Percentiles rank a stretch among this genome's conserved stretches.
Evolutionary conservation across 2,113 vertebrate species (phyloP).

Genomic region (Lepidothrix coronata): DNA sequence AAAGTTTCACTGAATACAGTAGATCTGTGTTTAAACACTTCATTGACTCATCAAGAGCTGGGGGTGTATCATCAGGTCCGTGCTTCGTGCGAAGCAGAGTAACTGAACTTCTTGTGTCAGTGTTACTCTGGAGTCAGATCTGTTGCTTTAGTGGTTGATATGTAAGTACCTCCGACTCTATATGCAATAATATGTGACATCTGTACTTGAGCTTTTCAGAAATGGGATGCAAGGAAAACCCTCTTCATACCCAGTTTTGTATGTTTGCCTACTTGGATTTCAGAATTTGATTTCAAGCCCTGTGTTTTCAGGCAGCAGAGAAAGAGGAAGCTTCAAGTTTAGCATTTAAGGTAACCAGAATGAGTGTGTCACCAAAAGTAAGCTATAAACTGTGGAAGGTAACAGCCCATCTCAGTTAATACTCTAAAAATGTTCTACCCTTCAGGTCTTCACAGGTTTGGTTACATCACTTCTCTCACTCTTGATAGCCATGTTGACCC

Average conservation of each 20-base stretch:
- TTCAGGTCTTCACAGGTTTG: not conserved
- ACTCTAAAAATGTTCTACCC: not conserved
- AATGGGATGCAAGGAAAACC: not conserved
- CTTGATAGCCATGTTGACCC: not conserved
- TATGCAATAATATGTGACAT: not conserved
- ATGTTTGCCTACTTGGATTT: not conserved
- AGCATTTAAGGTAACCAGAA: not conserved
- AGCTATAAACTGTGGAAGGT: not conserved
- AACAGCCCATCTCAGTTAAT: not conserved
- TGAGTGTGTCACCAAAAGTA: not conserved
- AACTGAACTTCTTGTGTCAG: not conserved
- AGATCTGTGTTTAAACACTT: not conserved
- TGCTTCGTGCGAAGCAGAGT: not conserved
- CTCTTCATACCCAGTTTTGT: not conserved
- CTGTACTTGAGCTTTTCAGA: not conserved
- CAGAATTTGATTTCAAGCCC: not conserved
- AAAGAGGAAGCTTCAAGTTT: not conserved
- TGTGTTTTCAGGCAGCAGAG: not conserved
- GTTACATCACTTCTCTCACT: not conserved
- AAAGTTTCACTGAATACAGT: not conserved
- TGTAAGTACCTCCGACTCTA: fast-evolving
- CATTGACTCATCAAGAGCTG: not conserved
- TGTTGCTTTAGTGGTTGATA: not conserved
- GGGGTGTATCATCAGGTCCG: not conserved
- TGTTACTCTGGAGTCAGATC: not conserved